Evolutionary conservation across 2,888 invertebrate genomes (phyloP).

Genomic region (Hirtodrosophila alboralis): DNA sequence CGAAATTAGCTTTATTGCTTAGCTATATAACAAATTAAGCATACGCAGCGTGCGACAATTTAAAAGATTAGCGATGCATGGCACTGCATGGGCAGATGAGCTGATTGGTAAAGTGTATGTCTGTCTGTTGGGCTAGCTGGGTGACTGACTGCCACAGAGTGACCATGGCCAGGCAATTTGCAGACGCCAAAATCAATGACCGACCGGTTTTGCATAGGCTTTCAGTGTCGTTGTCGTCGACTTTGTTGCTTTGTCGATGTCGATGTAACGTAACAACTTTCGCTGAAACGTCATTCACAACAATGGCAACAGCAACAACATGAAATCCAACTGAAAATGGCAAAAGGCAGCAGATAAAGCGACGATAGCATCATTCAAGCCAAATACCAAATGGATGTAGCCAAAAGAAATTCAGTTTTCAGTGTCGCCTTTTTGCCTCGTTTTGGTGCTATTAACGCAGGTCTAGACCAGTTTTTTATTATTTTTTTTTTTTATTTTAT

Average conservation of each 20-base stretch:
- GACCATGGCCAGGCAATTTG: conserved; percentile 74
- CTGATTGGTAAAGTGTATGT: conserved; percentile 1
- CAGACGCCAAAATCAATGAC: conserved; percentile 76
- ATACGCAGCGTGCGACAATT: conserved; percentile 65
- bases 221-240: conserved; percentile 49
- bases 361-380: conserved; percentile 53
- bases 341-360: conserved; percentile 74
- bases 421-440: conserved; percentile 44
- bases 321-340: conserved; percentile 56
- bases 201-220: conserved; percentile 78
- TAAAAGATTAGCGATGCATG: conserved; percentile 55
- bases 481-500: too few species aligned
- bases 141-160: conserved; percentile 49
- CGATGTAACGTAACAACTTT: conserved; percentile 78
- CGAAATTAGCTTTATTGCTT: conserved; percentile 38
- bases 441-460: conserved; percentile 64
- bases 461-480: conserved; percentile 65
- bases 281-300: conserved; percentile 76
- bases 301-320: conserved; percentile 40
- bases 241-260: conserved; percentile 41
- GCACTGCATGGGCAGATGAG: conserved; percentile 14
- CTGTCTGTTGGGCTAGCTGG: conserved; percentile 33
- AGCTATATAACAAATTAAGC: conserved; percentile 51
- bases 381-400: conserved; percentile 41
- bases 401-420: conserved; percentile 57